Base-by-base conservation (phyloP, 2,113 vertebrate species). In the Lutjanus erythropterus region DNA sequence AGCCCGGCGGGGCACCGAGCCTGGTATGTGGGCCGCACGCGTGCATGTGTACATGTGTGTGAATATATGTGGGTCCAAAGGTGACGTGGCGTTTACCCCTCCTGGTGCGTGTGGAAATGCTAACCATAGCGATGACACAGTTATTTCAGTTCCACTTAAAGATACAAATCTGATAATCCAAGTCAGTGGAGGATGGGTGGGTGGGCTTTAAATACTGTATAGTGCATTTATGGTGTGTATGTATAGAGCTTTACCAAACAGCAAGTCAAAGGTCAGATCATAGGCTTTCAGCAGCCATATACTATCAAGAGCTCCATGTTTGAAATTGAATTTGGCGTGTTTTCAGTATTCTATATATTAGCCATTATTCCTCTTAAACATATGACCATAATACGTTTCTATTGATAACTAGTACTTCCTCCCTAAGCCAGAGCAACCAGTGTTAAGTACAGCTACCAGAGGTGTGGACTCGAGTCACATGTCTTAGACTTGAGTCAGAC, bases 21-120 rank as follows among this genome's bases (percentile, higher is more conserved):
- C 75, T 79, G 90, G 89, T 92, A 92, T 92, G 89, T 82, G 86
- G 85, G 78, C 86, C 44, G 77, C 76, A 80, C 64, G 60, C 73
- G 58, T 85, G 81, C 82, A 62, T 82, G 64, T 67, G 75, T 83
- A 65, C 50, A 75, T 58, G 62, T 86, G 67, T 76, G 77, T 72
- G 76, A 44, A 61, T 60, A 71, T 33, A n/a, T 44, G 58, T 78
- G 47, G 47, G 58, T 81, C 50, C n/a, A 47, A 60, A 72, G 37
- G 67, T 88, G 87, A 81, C 25, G 59, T 84, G 73, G 81, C 42
- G 5, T 84, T 81, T 72, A 80, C 55, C 73, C 52, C 64, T 55
- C 78, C 56, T 60, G 69, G 70, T 73, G 82, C 60, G 74, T 55
- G 31, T 67, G 49, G 55, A 70, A 33, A 80, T 33, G 42, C 72